These are phyloP conservation scores for Hystrix cristata DNA, from an alignment of 2,113 vertebrate species.

Conservation along the genomic window DNA sequence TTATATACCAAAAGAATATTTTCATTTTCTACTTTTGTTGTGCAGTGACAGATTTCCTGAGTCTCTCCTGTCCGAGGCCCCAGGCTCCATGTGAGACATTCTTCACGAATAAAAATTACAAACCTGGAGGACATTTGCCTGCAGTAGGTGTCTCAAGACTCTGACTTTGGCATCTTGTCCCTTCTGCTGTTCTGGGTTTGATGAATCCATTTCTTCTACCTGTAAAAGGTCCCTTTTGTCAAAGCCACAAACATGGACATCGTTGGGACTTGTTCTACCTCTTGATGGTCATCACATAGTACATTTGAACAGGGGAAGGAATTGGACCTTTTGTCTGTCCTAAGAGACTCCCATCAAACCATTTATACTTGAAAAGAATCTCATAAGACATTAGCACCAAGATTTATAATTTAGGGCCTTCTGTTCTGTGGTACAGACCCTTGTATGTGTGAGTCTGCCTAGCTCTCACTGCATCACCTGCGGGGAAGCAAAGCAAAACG, in stretches of 20 bases:
- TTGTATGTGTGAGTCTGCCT: not conserved
- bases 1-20: not conserved
- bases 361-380: conserved; percentile 26
- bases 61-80: not conserved
- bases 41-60: not conserved
- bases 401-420: not conserved
- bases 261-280: not conserved
- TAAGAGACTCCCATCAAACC: not conserved
- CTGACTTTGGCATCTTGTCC: not conserved
- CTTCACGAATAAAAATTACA: not conserved
- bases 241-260: not conserved
- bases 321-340: not conserved
- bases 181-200: not conserved
- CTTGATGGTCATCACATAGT: not conserved
- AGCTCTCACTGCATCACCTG: not conserved
- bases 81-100: not conserved
- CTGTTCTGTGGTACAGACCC: not conserved
- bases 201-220: not conserved
- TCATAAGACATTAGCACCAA: not conserved
- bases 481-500: not conserved
- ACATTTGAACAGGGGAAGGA: not conserved
- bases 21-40: not conserved
- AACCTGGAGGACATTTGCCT: not conserved
- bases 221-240: not conserved
- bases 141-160: not conserved